Base-by-base conservation (phyloP, 2,113 vertebrate species). In the Hippopotamus amphibius region DNA sequence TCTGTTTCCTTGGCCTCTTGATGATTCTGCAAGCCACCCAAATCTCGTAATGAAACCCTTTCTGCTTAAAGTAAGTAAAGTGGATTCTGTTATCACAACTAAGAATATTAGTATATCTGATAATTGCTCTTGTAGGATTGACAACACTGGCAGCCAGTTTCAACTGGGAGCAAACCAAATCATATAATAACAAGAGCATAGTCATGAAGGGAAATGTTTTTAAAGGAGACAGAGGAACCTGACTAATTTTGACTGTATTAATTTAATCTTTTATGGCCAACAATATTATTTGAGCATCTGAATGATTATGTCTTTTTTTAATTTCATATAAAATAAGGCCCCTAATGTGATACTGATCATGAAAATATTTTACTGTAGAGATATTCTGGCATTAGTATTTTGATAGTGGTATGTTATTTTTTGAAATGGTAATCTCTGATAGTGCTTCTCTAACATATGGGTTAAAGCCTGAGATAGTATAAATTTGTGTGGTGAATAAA, bases 1-100 rank as follows among this genome's bases (percentile, higher is more conserved):
- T 97, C 89, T 96, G 48, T 85, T 83, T 87, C 66, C 66, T 98
- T 72, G 92, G 74, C 91, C 57, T 96, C 28, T 33, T 0, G 2
- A 43, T 66, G 66, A 87, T 55, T 37, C 61, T 83, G 50, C 13
- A 66, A 95, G 11, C 82, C 72, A 83, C 81, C 55, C 37, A 55
- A 41, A 86, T 57, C 53, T 86, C 50, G 6, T 91, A 89, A 90
- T 69, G 74, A 66, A 94, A 86, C n/a, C 28, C 66, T 89, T 86
- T 63, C 28, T 69, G 77, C 63, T 82, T 86, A 55, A 77, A 77
- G 53, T 66, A 76, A 95, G 81, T 66, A 72, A 12, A 57, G 12
- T 88, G 43, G 43, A 74, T 68, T 93, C 61, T 81, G 19, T 91
- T 93, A 69, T 74, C 61, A 24, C 68, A 37, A 65, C 55, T 53